These are phyloP conservation scores for Caenorhabditis sp. DNA, from an alignment of 2,888 invertebrate genomes.

Conservation along the genomic window DNA sequence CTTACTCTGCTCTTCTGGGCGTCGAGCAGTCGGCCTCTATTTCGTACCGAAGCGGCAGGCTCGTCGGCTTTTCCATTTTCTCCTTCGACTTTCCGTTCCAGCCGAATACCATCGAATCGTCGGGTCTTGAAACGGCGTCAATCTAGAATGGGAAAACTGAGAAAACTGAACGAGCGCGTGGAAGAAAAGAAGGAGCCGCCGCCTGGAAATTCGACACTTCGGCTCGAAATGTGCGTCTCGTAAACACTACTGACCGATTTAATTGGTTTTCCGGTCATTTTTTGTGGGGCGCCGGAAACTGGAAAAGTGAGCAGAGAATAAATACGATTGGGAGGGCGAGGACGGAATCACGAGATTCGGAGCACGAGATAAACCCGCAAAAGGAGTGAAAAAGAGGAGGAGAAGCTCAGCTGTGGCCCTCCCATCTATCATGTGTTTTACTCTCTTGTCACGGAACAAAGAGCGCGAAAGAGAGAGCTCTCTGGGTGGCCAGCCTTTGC, in stretches of 20 bases:
- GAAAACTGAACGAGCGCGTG: too few relatives aligned
- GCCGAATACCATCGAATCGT: constrained; percentile 36
- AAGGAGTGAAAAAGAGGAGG: not conserved
- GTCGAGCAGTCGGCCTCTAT: constrained; percentile 36
- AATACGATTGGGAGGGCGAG: not conserved
- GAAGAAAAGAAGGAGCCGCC: not conserved
- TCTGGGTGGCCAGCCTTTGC: too few relatives aligned
- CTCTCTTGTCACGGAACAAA: constrained; percentile 28
- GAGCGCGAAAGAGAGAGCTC: not conserved
- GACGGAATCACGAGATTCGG: constrained; percentile 40
- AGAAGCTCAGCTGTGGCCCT: constrained; percentile 20
- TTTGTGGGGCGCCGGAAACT: not conserved
- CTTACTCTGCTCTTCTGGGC: constrained; percentile 43
- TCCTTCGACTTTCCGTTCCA: constrained; percentile 26
- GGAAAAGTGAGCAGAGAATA: constrained; percentile 12
- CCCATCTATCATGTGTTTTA: constrained; percentile 50
- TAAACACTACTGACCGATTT: constrained; percentile 3
- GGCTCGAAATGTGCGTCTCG: constrained; percentile 1
- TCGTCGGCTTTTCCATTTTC: constrained; percentile 38
- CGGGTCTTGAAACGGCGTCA: constrained; percentile 28
- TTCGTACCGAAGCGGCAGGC: constrained; percentile 28
- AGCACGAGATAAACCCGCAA: constrained; percentile 40
- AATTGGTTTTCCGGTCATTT: constrained; percentile 34
- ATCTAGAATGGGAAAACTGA: constrained; percentile 16
- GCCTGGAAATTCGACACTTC: constrained; percentile 25